Conservation (phyloP, 2,888 invertebrate species). For the Mesochorus sp. region DNA sequence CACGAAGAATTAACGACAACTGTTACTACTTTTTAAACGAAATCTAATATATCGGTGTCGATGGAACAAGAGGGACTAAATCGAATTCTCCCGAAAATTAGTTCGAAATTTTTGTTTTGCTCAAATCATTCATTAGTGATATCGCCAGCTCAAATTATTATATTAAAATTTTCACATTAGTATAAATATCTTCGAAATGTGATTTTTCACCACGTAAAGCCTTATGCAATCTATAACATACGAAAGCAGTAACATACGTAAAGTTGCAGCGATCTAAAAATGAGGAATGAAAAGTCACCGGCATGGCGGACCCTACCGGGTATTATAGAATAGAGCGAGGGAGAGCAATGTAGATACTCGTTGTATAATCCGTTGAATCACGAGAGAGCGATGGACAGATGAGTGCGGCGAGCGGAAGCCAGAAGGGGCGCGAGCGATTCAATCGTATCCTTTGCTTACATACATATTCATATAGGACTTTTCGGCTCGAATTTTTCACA, state of each 20-base stretch:
- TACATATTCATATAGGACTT: conserved; percentile 12
- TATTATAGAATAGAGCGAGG: conserved; percentile 57
- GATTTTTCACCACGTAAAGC: neutral
- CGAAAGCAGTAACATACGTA: neutral
- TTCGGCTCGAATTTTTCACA: neutral
- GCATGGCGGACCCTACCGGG: conserved; percentile 18
- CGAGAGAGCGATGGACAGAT: conserved; percentile 51
- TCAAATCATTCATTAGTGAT: too few species aligned
- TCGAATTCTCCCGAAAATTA: too few species aligned
- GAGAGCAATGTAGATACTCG: conserved; percentile 35
- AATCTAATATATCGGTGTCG: too few species aligned
- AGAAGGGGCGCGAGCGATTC: conserved; percentile 57
- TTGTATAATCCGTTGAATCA: conserved; percentile 56
- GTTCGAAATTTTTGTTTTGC: neutral
- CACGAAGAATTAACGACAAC: too few species aligned
- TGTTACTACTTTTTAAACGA: too few species aligned
- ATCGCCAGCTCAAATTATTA: too few species aligned
- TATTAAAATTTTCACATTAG: neutral
- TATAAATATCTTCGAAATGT: neutral
- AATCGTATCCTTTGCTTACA: conserved; percentile 46
- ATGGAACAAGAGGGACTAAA: too few species aligned
- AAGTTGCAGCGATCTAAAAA: conserved; percentile 15
- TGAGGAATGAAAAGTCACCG: conserved; percentile 1
- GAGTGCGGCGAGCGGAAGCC: conserved; percentile 56
- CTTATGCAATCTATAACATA: conserved; percentile 8